These are phyloP conservation scores for Kradibia gibbosae DNA, from an alignment of 1,140 invertebrate species.

Conservation along the genomic window DNA sequence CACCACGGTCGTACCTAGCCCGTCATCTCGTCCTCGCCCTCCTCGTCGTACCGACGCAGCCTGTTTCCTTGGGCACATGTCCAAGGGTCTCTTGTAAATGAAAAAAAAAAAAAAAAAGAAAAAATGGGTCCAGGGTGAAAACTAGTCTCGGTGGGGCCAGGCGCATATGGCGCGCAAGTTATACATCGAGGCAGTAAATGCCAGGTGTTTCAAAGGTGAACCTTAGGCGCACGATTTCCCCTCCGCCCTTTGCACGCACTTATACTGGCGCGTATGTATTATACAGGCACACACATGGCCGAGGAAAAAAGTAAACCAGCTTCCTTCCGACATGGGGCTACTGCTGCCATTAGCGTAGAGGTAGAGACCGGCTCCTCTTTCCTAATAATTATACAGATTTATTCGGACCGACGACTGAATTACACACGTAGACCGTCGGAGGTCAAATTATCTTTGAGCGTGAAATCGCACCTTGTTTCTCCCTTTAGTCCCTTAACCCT, in stretches of 20 bases:
- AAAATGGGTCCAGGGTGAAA: constrained; percentile 66
- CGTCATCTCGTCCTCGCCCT: neutral
- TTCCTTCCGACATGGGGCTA: constrained; percentile 64
- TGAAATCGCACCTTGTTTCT: constrained; percentile 33
- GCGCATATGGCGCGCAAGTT: constrained; percentile 65
- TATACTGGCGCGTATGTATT: no score
- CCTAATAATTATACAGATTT: constrained; percentile 64
- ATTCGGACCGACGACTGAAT: constrained; percentile 53
- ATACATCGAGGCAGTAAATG: constrained; percentile 59
- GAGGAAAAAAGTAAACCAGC: constrained; percentile 63
- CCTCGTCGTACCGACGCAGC: neutral
- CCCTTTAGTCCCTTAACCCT: neutral
- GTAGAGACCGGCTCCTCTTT: constrained; percentile 37
- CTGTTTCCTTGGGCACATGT: constrained; percentile 35
- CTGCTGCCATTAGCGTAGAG: constrained; percentile 24
- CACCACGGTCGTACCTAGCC: no score
- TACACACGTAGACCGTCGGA: constrained; percentile 1
- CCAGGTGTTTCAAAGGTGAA: constrained; percentile 71
- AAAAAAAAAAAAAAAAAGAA: constrained; percentile 57
- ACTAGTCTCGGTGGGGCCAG: constrained; percentile 70
- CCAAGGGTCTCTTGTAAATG: constrained; percentile 26
- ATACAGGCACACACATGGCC: neutral
- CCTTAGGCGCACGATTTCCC: constrained; percentile 62
- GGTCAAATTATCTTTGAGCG: constrained; percentile 21
- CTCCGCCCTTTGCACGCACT: constrained; percentile 58